Percentiles rank a stretch among this genome's conserved stretches.
phyloP scores from a whole-genome alignment of 2,797 vertebrate genomes.

The Lepus oiostolus region DNA sequence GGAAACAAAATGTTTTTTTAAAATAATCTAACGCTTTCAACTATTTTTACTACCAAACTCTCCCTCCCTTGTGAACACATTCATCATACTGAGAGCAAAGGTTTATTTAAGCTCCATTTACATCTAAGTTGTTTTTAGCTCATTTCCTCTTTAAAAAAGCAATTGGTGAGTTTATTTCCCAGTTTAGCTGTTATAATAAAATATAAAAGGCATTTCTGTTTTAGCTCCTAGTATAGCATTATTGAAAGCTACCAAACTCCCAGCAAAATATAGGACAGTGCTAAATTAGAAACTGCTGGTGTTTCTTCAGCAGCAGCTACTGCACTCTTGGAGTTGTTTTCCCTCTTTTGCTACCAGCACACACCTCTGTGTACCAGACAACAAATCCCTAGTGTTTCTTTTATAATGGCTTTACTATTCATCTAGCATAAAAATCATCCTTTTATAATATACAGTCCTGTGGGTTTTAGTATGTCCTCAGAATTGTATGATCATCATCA shows the following conservation, averaged over 20 bases:
- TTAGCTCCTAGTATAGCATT: constrained; percentile 63
- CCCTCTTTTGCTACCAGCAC: constrained; percentile 30
- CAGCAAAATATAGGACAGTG: constrained; percentile 67
- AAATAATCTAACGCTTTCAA: constrained; percentile 71
- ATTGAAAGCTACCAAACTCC: constrained; percentile 66
- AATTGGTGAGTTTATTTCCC: constrained; percentile 78
- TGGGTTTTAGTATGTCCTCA: constrained; percentile 7
- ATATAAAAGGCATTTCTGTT: constrained; percentile 72
- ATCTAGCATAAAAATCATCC: background rate
- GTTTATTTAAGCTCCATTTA: constrained; percentile 69
- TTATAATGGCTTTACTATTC: constrained; percentile 59
- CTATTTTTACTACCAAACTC: constrained; percentile 66
- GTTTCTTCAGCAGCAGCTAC: constrained; percentile 55
- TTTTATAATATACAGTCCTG: background rate
- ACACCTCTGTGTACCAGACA: constrained; percentile 24
- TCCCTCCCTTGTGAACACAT: constrained; percentile 44
- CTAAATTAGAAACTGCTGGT: constrained; percentile 79
- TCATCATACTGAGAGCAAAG: constrained; percentile 69
- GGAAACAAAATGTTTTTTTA: constrained; percentile 73
- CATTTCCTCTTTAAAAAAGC: constrained; percentile 77
- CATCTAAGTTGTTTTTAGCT: constrained; percentile 78
- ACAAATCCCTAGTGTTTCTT: background rate
- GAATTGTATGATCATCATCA: background rate
- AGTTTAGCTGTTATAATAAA: constrained; percentile 77
- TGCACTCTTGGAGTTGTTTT: background rate